Base-by-base conservation (phyloP, 2,113 vertebrate genomes). In the Phocoena sinus region DNA sequence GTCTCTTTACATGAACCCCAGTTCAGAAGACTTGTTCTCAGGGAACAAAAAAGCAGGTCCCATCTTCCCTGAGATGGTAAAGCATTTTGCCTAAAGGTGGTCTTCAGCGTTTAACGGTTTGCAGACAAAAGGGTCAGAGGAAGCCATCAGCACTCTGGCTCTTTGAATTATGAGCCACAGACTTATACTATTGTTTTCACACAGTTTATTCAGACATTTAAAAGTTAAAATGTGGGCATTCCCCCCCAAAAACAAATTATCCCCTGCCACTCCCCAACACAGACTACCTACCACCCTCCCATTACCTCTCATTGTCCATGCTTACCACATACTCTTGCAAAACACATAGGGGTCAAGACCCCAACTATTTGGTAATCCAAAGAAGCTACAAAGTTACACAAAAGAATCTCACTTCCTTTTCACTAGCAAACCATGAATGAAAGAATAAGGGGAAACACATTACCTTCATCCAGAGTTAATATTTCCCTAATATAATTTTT, bases 341-440 rank as follows among this genome's bases (percentile, higher is more conserved):
- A 89, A 92, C 98, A 98, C 97, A 83, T 7, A 5, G 0, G 47
- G 36, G n/a, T 68, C 95, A 93, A 92, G 53, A 94, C 94, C 95
- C 11, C 92, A 94, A 90, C 94, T 98, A 97, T 86, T 89, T 90
- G 95, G 95, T 97, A 98, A 97, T 96, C 97, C 97, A 98, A 96
- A 97, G 21, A 97, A 95, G 79, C n/a, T 38, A 94, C 76, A 60
- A 56, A 74, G 41, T 60, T 95, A 92, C 84, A 96, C 71, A 88
- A 87, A 95, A 97, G 85, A 97, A 96, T 92, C 74, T 73, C 88
- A 73, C 76, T 98, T 98, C 96, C 88, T 38, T 96, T 98, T 97
- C 76, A 94, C 95, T 94, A 97, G 74, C 41, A 91, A 96, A 23
- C 92, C 93, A 95, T 91, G 93, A 95, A 85, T 94, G 53, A 94